phyloP scores from a whole-genome alignment of 2,888 invertebrate genomes.

The Crocallis elinguaria region DNA sequence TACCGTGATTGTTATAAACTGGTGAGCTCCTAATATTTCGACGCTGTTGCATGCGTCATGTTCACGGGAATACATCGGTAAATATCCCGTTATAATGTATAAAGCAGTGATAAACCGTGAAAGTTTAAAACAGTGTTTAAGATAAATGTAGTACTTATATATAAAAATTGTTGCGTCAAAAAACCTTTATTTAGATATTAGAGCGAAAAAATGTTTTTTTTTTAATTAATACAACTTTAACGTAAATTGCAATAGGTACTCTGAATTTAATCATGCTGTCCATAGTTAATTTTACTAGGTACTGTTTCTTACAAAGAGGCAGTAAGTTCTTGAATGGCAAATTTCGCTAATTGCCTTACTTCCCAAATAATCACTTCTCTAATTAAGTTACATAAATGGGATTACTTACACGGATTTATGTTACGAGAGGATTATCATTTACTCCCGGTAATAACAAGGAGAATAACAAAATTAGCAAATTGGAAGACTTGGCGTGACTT shows the following conservation, averaged over 20 bases:
- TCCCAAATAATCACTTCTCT: conserved; percentile 18
- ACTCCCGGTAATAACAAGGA: conserved; percentile 7
- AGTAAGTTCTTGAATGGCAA: not conserved
- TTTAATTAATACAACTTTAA: too few relatives aligned
- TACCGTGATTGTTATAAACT: too few relatives aligned
- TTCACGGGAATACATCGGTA: too few relatives aligned
- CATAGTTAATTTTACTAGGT: not conserved
- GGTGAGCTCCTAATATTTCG: too few relatives aligned
- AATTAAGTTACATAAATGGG: conserved; percentile 23
- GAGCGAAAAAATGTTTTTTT: too few relatives aligned
- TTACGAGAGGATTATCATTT: conserved; percentile 9
- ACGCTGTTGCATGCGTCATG: too few relatives aligned
- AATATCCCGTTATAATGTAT: too few relatives aligned
- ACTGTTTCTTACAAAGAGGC: not conserved
- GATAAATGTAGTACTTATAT: too few relatives aligned
- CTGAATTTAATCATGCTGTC: not conserved
- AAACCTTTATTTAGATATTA: too few relatives aligned
- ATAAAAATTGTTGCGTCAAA: too few relatives aligned
- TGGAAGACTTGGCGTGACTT: not conserved
- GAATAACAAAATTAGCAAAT: conserved; percentile 16
- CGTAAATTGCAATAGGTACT: not conserved
- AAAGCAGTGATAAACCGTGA: too few relatives aligned
- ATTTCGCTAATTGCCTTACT: conserved; percentile 4
- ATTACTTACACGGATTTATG: conserved; percentile 19
- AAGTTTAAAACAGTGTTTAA: too few relatives aligned